Evolutionary conservation across 2,113 vertebrate species (phyloP), one percentile per base, ranked within the genome.

Genomic region (Tor tambroides): DNA sequence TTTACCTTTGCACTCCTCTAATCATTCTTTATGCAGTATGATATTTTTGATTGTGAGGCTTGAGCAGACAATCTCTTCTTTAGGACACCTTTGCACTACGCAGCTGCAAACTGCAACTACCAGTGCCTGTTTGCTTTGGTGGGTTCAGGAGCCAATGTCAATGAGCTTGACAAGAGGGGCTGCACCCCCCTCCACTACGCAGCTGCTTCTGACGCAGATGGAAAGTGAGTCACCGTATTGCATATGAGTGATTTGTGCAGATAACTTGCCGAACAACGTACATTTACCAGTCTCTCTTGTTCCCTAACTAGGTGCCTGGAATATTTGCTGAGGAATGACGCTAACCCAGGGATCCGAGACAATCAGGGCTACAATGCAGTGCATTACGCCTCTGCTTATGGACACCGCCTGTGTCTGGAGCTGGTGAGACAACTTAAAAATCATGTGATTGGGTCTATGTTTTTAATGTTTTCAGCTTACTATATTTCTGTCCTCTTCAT

Each of bases 91-190:
- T 94, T 99, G 91, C 98, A 99, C 94, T 99, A 99, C 41, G 98
- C 98, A 92, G 98, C 98, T 91, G 97, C 98, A 94, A 99, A 98
- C 93, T 99, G 98, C 95, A 99, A 99, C 95, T 99, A 99, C 95
- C 97, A 99, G 96, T 99, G 98, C 95, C 96, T 99, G 93, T 98
- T 99, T 95, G 97, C 97, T 93, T 96, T 99, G 95, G 98, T 99
- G 96, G 97, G 97, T 81, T 98, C 98, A 85, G 98, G 98, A 94
- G 98, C 98, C 87, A 98, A 97, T 87, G 98, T 98, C 91, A 99
- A 99, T 80, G 98, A 99, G 93, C 95, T 98, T 65, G 98, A 99
- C 83, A 97, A 98, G 93, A 94, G 97, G 92, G 98, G 98, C 87
- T 99, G 98, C 93, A 97, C 96, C 85, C 98, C 98, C 84, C 95